Conservation (phyloP, 2,888 invertebrate species). For the Temnothorax rugatulus region DNA sequence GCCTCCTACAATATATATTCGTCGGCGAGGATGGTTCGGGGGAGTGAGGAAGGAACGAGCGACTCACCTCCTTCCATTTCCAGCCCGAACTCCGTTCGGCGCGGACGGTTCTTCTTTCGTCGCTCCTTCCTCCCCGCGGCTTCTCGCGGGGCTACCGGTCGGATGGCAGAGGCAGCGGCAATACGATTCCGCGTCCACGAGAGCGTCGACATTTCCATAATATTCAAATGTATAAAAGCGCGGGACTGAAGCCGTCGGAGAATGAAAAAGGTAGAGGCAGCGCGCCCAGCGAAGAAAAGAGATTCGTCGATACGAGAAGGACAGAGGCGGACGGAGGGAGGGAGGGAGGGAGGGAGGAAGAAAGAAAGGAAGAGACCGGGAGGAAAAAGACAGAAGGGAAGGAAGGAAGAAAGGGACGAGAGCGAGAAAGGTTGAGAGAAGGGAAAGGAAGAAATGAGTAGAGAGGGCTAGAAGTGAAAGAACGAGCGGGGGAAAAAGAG, state of each 20-base stretch:
- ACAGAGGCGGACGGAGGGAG: conserved; percentile 11
- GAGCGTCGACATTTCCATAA: conserved; percentile 83
- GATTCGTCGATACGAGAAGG: conserved; percentile 61
- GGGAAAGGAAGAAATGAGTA: conserved; percentile 54
- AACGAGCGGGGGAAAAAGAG: conserved; percentile 48
- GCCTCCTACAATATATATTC: conserved; percentile 74
- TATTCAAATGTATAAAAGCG: conserved; percentile 84
- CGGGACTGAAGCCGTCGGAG: conserved; percentile 59
- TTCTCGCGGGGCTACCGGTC: conserved; percentile 53
- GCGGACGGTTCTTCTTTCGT: conserved; percentile 28
- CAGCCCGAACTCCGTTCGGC: conserved; percentile 9
- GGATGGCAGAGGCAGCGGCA: conserved; percentile 30
- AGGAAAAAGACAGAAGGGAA: neutral
- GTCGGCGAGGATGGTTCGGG: conserved; percentile 37
- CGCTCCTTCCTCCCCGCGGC: conserved; percentile 17
- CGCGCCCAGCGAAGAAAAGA: conserved; percentile 55
- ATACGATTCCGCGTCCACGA: conserved; percentile 65
- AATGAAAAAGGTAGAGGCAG: conserved; percentile 69
- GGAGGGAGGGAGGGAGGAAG: neutral
- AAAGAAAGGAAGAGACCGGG: neutral
- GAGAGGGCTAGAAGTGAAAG: conserved; percentile 32
- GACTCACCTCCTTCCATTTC: conserved; percentile 18
- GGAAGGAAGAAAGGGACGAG: conserved; percentile 24
- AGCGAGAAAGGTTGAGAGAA: conserved; percentile 22
- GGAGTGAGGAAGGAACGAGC: neutral